Percentiles rank a stretch among this genome's conserved stretches.
phyloP scores from a whole-genome alignment of 2,888 invertebrate species.

The Tholera decimalis region DNA sequence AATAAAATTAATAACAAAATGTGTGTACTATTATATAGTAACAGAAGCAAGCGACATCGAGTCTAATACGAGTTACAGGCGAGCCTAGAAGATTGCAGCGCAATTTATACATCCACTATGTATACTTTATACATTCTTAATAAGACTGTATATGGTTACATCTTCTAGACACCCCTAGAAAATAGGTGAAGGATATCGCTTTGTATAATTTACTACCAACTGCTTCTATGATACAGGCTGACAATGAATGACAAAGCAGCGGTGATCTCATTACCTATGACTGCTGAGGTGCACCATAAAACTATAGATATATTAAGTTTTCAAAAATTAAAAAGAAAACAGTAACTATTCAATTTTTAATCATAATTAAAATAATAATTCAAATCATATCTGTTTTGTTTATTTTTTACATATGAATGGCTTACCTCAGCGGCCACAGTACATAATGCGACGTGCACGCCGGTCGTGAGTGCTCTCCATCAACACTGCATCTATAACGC shows the following conservation, averaged over 20 bases:
- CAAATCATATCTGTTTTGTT: no score
- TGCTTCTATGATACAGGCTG: constrained; percentile 48
- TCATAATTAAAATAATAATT: neutral
- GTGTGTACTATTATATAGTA: constrained; percentile 70
- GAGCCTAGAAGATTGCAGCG: constrained; percentile 38
- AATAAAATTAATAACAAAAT: constrained; percentile 78
- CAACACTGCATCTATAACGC: constrained; percentile 55
- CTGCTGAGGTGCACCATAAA: constrained; percentile 16
- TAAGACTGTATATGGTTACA: constrained; percentile 27
- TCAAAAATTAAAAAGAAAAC: no score
- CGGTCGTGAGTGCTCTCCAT: constrained; percentile 45
- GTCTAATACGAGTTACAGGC: constrained; percentile 64
- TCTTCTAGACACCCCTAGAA: constrained; percentile 42
- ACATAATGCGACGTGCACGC: constrained; percentile 38
- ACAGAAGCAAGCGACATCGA: constrained; percentile 70
- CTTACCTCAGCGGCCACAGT: constrained; percentile 27
- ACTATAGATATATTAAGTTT: no score
- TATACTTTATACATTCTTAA: constrained; percentile 27
- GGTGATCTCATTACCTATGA: constrained; percentile 28
- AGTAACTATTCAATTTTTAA: no score
- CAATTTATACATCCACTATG: constrained; percentile 21
- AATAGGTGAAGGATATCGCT: constrained; percentile 63
- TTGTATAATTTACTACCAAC: constrained; percentile 55
- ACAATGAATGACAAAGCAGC: constrained; percentile 47
- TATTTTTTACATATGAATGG: neutral